Conservation (phyloP, 2,888 invertebrate species). For the Rhodophaea formosa region DNA sequence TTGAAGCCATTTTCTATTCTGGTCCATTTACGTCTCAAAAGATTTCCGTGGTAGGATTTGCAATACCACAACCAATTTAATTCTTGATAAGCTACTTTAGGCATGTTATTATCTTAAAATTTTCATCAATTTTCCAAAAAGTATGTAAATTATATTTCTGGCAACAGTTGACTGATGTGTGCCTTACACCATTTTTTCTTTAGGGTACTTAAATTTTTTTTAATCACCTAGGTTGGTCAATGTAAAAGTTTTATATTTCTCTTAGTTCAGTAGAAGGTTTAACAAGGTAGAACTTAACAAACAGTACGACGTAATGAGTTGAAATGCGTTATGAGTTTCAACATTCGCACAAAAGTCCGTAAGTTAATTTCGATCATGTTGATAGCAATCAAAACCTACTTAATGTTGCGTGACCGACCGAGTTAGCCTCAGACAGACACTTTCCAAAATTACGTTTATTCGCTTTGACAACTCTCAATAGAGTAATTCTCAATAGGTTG, state of each 20-base stretch:
- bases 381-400: conserved; percentile 43
- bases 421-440: conserved; percentile 43
- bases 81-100: neutral
- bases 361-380: conserved; percentile 43
- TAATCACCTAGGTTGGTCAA: no score
- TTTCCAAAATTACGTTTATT: conserved; percentile 61
- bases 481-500: conserved; percentile 14
- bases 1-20: neutral
- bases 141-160: no score
- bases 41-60: neutral
- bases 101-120: neutral
- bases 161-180: no score
- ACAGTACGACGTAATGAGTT: no score
- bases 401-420: conserved; percentile 55
- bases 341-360: neutral
- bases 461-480: conserved; percentile 18
- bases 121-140: no score
- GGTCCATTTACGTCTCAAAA: neutral
- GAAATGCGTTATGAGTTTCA: no score
- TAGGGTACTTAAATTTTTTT: no score
- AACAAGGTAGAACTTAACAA: no score
- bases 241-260: no score
- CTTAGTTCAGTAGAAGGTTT: no score
- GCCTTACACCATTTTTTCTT: no score
- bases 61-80: neutral